Base-by-base conservation (phyloP, 2,888 invertebrate genomes). In the Plemyria rubiginata region DNA sequence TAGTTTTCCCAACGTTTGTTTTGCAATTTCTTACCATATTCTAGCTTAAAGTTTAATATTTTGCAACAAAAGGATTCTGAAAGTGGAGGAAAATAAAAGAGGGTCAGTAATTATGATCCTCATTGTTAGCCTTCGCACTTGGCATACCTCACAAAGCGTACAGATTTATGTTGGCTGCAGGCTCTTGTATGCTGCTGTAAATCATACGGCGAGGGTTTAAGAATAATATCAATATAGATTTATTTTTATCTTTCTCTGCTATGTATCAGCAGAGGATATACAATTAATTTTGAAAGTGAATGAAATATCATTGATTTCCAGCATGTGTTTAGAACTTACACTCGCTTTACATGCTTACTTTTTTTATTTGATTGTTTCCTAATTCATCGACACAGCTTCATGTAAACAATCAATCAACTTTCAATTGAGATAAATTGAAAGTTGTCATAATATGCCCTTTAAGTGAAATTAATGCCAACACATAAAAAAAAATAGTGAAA, bases 131-230 rank as follows among this genome's bases (percentile, higher is more conserved):
- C 58, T 55, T 66, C 61, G 62, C 66, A 64, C 68, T 70, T 72
- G 67, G 64, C 64, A 60, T 60, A 60, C 67, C 70, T 70, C 60
- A 77, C 73, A 76, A 79, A 78, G 72, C 67, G 60, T 41, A 60
- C 66, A 63, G 66, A 71, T 67, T 67, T 67, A 68, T 70, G 71
- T 63, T 70, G 57, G 62, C 66, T 68, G 65, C 63, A 68, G 63
- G 65, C 62, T 71, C 68, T 71, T 79, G 80, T 74, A 75, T 62
- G 71, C 75, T 72, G 73, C 70, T 70, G 67, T 80, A 81, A 79
- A 80, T 82, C 76, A 78, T 73, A 70, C 69, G 55, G 69, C 56
- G 57, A 50, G 60, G 43, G 66, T 69, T 68, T 66, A 49, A 66
- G 56, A 66, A 50, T 53, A 53, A 53, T 54, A 56, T 52, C 51